Percentiles rank a stretch among this genome's conserved stretches.
phyloP scores from a whole-genome alignment of 1,140 invertebrate genomes.

The Hylaeus anthracinus region DNA sequence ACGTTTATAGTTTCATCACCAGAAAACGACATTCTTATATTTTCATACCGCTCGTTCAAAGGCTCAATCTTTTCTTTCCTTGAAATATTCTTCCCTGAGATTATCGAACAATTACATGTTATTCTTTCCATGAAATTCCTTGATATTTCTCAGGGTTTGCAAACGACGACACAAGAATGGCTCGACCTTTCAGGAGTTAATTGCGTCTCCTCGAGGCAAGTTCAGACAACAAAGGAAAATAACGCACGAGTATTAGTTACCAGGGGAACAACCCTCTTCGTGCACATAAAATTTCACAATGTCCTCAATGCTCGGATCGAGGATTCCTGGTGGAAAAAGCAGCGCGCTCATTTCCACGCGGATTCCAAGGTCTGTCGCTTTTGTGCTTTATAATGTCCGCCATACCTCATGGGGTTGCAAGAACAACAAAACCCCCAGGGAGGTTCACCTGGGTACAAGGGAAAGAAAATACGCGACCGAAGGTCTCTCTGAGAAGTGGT shows the following conservation, averaged over 20 bases:
- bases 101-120: no score
- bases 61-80: no score
- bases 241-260: background rate
- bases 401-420: slow-evolving; percentile 34
- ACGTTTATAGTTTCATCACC: no score
- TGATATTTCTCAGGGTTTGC: background rate
- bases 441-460: slow-evolving; percentile 19
- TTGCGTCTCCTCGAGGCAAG: background rate
- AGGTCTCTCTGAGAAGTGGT: slow-evolving; percentile 9
- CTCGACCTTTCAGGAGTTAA: background rate
- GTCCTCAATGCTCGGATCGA: background rate
- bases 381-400: slow-evolving; percentile 36
- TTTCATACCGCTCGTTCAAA: no score
- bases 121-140: background rate
- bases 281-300: background rate
- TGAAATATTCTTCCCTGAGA: no score
- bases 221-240: background rate
- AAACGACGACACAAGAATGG: background rate
- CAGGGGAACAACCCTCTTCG: no score
- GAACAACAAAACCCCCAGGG: slow-evolving; percentile 40
- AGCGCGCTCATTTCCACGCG: slow-evolving; percentile 1
- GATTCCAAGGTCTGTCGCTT: slow-evolving; percentile 23
- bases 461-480: slow-evolving; percentile 51
- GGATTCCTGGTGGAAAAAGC: slow-evolving; percentile 13
- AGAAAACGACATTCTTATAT: no score